Evolutionary conservation across 2,113 vertebrate genomes (phyloP), one percentile per base, ranked within the genome.

Genomic region (Cichladusa arquata): DNA sequence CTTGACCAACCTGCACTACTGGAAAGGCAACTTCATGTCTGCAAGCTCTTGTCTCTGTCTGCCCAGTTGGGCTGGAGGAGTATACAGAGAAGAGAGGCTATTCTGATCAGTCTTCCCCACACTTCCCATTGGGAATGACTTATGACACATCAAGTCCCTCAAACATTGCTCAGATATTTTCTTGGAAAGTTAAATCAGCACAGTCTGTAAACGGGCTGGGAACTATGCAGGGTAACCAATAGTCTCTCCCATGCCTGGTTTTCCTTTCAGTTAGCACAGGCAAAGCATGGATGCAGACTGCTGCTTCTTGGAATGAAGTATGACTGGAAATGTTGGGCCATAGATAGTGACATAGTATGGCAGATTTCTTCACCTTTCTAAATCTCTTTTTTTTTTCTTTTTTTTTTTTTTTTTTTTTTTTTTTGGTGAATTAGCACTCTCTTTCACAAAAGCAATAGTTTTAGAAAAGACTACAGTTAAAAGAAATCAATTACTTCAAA

Each of bases 401-500:
- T 38, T 38, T 4, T 4, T 14, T 36, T 8, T 8, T 25, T 48
- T 25, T 44, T 29, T 40, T 34, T 76, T 29, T 16, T 42, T 58
- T 42, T 53, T 56, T 45, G 19, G 3, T 76, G 73, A 80, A 86
- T 92, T 81, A 86, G 33, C 40, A 76, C 29, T 7, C 25, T 84
- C 28, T 91, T 91, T 90, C 54, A 82, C 45, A 80, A 84, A 95
- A 91, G 33, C 16, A 31, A 40, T 31, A 34, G 26, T 36, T 95
- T 87, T 87, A 72, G 78, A 89, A 88, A 57, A 78, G 24, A 66
- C 25, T 7, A 18, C 33, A 76, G 48, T 73, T 85, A 90, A 57
- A 95, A 84, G 33, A 85, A 95, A 92, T 92, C 87, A 84, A 80
- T 95, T 92, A 57, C 45, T 85, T 92, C 88, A 87, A 92, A 85